phyloP scores from a whole-genome alignment of 2,113 vertebrate genomes.

The Romanogobio albipinnatus region DNA sequence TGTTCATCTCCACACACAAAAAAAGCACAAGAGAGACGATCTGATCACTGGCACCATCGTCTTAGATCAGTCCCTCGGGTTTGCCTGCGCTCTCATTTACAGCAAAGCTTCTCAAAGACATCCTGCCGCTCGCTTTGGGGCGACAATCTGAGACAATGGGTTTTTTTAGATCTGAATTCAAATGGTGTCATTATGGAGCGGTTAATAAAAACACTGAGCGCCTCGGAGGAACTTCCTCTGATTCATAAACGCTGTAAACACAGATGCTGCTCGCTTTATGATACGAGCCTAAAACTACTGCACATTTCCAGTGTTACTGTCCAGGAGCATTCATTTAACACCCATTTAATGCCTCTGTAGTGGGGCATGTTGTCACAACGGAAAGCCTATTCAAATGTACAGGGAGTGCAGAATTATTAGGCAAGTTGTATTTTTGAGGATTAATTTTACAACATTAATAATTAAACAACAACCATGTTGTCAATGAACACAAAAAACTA shows the following conservation, averaged over 20 bases:
- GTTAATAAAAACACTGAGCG: not conserved
- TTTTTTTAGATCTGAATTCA: not conserved
- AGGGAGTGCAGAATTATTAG: no score
- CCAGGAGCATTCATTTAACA: not conserved
- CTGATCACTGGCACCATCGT: constrained; percentile 23
- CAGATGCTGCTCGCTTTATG: not conserved
- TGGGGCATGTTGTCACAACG: not conserved
- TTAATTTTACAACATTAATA: no score
- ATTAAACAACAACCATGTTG: no score
- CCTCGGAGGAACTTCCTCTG: not conserved
- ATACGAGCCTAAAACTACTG: not conserved
- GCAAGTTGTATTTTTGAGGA: no score
- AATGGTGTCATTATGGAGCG: not conserved
- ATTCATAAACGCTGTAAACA: not conserved
- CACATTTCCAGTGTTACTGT: not conserved
- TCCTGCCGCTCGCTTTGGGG: not conserved
- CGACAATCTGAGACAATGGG: not conserved
- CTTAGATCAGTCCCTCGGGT: constrained; percentile 33
- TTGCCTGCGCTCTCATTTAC: not conserved
- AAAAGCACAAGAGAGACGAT: constrained; percentile 26
- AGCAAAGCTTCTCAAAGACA: not conserved
- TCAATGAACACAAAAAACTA: no score
- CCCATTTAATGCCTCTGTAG: not conserved
- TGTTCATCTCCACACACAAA: constrained; percentile 15
- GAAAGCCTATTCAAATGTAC: not conserved